Base-by-base conservation (phyloP, 2,113 vertebrate species). In the Thamnophis sirtalis region DNA sequence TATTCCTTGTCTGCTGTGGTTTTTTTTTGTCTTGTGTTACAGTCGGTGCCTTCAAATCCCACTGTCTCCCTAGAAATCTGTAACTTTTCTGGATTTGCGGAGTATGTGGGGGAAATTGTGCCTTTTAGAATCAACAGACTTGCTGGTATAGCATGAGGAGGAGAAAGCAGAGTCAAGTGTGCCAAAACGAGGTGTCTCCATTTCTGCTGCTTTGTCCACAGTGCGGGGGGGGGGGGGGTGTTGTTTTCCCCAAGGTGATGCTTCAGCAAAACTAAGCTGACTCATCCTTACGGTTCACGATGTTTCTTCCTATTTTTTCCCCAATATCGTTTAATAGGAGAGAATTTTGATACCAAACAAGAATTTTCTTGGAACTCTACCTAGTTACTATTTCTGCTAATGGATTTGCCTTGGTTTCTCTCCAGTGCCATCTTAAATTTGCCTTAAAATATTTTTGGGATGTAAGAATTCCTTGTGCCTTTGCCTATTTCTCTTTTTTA, bases 21-120 rank as follows among this genome's bases (percentile, higher is more conserved):
- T 58, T 56, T 56, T 50, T 0, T 48, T 84, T 89, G 0, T 28
- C 3, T 84, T 86, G 50, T 84, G 33, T 4, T 51, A 3, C 91
- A 0, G 68, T 80, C 3, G 33, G 19, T 95, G 94, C 94, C 93
- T 96, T 93, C 87, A 84, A 73, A 60, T 91, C 56, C 49, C 58
- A 73, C 87, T 15, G 26, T 13, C 51, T 5, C 0, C 0, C 38
- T 51, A 33, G 54, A 85, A 53, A 50, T 6, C 38, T 84, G 17
- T 24, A 50, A 8, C 55, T 92, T 88, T 21, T 28, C 15, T 10
- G 43, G 48, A 50, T 13, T 92, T 58, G 33, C 10, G 21, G 53
- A 48, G 53, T 17, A 56, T 80, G 63, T 87, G 86, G 63, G 55
- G 50, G 9, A 91, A 91, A 88, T 10, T 0, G 94, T 96, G 96